phyloP scores from a whole-genome alignment of 37 sponge, comb jelly and placozoan genomes.

The Lycopodina hypogea region DNA sequence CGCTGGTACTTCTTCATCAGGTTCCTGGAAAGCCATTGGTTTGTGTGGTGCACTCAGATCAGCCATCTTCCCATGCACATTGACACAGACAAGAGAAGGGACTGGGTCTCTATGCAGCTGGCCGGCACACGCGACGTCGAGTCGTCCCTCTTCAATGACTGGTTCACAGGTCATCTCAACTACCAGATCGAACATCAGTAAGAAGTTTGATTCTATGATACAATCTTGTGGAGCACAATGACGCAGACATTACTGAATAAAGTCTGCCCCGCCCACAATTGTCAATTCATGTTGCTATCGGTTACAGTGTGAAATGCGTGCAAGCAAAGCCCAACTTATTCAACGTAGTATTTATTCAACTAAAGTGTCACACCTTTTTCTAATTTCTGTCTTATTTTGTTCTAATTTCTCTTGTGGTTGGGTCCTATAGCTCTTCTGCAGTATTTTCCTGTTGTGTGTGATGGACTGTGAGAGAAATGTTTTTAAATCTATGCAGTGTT shows the following conservation, averaged over 20 bases:
- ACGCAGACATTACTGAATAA: not conserved
- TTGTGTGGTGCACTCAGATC: conserved; percentile 80
- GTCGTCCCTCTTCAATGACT: conserved; percentile 53
- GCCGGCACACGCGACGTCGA: conserved; percentile 55
- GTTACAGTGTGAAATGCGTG: too few relatives aligned
- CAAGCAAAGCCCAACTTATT: too few relatives aligned
- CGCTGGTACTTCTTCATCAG: conserved; percentile 64
- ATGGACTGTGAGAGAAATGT: too few relatives aligned
- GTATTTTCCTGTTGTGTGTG: too few relatives aligned
- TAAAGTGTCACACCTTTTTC: too few relatives aligned
- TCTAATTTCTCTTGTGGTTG: too few relatives aligned
- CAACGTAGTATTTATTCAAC: too few relatives aligned
- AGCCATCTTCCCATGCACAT: conserved; percentile 81
- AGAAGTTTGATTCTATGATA: not conserved
- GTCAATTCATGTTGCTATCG: not conserved
- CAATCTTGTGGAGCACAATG: not conserved
- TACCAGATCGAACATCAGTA: conserved; percentile 87
- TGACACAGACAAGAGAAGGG: conserved; percentile 56
- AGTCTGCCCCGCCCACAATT: not conserved
- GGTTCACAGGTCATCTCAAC: conserved; percentile 83
- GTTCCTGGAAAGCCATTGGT: conserved; percentile 86
- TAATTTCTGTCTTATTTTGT: too few relatives aligned
- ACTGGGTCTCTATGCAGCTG: conserved; percentile 73
- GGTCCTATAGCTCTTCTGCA: too few relatives aligned
- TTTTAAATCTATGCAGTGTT: too few relatives aligned